Evolutionary conservation across 1,140 invertebrate genomes (phyloP), one percentile per base, ranked within the genome.

Genomic region (Condylostylus longicornis): DNA sequence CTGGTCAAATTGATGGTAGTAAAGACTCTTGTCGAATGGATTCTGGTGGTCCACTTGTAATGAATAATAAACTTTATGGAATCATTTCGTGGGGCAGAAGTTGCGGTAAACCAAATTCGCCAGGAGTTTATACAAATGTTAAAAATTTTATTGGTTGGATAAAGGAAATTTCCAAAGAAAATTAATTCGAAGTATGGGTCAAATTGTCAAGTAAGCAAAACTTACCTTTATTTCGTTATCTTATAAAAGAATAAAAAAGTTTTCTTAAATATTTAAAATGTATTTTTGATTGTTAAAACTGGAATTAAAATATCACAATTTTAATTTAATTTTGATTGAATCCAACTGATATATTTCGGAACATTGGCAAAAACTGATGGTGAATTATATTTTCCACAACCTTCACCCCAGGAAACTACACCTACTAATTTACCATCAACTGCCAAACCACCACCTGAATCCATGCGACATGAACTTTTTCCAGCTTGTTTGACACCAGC

Each of bases 81-180:
- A 62, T 82, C 12, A 72, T 79, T 0, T 82, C 78, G 2, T 82
- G 73, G 69, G 82, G 82, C 3, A 63, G 69, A 43, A 72, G 71
- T 0, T 75, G 76, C 49, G 76, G 62, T 0, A 49, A 58, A 29
- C 50, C 56, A 2, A 54, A 61, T 3, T 64, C 61, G 41, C 75
- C 77, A 2, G 75, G 75, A 4, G 69, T 79, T 5, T 79, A 78
- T 48, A 67, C 69, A 0, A 62, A 70, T 20, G 61, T 76, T 32
- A 40, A 50, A 1, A 35, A 43, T 13, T 46, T 53, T 4, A 41
- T 48, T 18, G 37, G 54, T 7, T 64, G 63, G 61, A 56, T 64
- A 17, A 32, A 33, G n/a, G n/a, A n/a, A 25, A n/a, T n/a, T n/a
- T n/a, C n/a, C n/a, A n/a, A n/a, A n/a, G n/a, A n/a, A n/a, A n/a